A percentile compares a stretch with the other conserved stretches of the same genome.
These are phyloP conservation scores for Carollia perspicillata DNA, from an alignment of 2,113 vertebrate genomes.

Conservation along the genomic window DNA sequence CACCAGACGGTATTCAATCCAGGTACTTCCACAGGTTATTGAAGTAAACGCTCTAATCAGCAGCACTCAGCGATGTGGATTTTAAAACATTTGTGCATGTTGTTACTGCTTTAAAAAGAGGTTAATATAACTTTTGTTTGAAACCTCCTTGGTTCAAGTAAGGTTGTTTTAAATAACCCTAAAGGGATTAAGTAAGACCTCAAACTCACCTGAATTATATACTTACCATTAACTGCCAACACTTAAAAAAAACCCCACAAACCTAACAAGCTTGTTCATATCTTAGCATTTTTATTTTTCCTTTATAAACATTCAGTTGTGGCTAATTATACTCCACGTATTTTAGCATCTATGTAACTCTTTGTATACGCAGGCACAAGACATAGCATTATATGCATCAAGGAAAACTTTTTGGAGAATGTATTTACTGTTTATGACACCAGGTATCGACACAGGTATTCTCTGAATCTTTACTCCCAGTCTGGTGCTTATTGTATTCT, in stretches of 20 bases:
- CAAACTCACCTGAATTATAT: not conserved
- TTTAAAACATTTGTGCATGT: not conserved
- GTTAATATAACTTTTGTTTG: not conserved
- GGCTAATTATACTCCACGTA: not conserved
- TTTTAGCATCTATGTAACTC: not conserved
- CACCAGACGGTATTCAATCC: not conserved
- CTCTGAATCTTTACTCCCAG: not conserved
- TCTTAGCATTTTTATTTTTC: slow-evolving; percentile 37
- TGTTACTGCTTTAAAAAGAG: slow-evolving; percentile 19
- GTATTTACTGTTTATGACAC: not conserved
- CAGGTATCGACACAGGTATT: not conserved
- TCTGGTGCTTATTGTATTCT: not conserved
- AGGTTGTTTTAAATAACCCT: not conserved
- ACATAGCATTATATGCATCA: not conserved
- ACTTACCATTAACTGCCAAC: not conserved
- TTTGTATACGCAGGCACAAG: not conserved
- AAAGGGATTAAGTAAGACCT: slow-evolving; percentile 14
- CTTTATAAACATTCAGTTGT: not conserved
- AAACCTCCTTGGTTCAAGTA: not conserved
- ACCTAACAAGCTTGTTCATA: not conserved
- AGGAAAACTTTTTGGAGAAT: not conserved
- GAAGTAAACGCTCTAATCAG: not conserved
- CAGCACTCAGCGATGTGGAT: not conserved
- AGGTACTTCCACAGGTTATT: not conserved
- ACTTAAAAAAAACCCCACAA: not conserved